Base-by-base conservation (phyloP, 1,140 invertebrate species). In the Chymomyza costata region DNA sequence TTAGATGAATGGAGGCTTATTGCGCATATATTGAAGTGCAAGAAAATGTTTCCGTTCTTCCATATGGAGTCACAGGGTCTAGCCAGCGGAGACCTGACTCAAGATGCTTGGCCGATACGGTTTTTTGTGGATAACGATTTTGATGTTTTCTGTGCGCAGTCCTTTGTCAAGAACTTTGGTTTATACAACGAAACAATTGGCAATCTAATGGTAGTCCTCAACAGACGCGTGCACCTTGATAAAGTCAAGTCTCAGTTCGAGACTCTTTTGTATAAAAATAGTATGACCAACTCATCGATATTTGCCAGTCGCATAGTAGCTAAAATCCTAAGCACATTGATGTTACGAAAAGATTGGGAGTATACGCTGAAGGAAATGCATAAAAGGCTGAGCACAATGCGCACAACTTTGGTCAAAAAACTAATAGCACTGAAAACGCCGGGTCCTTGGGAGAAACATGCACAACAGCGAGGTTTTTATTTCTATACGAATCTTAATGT, bases 81-180 rank as follows among this genome's bases (percentile, higher is more conserved):
- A 88, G 96, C 96, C 16, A 94, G 93, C 32, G 97, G 97, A 7
- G 92, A 97, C 88, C 87, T 97, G 30, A 93, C 95, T 68, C 89
- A 90, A 51, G 97, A 99, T 90, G 94, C 95, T 15, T 94, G 90
- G 88, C 92, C 95, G 8, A 93, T 97, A 32, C 90, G 96, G 34
- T 92, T 93, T 80, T 97, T 97, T 86, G 93, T 90, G 1, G 85
- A 89, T 35, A 86, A 90, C 65, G 95, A 94, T 17, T 93, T 98
- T 85, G 97, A 98, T 87, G 87, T 97, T 30, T 87, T 98, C 19
- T 93, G 93, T 82, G 92, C 95, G 3, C 97, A 99, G 85, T 98
- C 95, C n/a, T 99, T 97, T 88, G 96, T 96, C 16, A 99, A 99
- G 88, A 99, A 99, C 86, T 99, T 99, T 89, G 96, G 96, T 10